Base-by-base conservation (phyloP, 2,113 vertebrate genomes). In the Embiotoca jacksoni region DNA sequence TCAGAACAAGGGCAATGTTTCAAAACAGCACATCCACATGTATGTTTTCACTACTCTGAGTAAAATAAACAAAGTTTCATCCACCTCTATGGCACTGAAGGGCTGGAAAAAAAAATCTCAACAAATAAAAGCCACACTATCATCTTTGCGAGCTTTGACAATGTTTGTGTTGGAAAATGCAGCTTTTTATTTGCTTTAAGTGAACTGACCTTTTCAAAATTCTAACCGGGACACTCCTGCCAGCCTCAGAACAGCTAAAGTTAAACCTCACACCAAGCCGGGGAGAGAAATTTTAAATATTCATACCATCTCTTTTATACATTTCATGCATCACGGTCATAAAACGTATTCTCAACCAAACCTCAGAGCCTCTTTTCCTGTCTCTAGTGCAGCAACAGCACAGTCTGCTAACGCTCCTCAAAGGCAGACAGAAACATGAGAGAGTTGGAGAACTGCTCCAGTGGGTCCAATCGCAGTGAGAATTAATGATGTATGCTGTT, bases 401-500 rank as follows among this genome's bases (percentile, higher is more conserved):
- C 56, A 53, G 44, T 65, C 46, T 71, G 72, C 69, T 78, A 77
- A 82, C 55, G 56, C 32, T 44, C 31, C 76, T 11, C 47, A 50
- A 58, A 83, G 31, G 39, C 33, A 35, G 57, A 63, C 32, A 30
- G 36, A 72, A 72, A 78, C 64, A 67, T 1, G 56, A 49, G 41
- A 65, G 60, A 64, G 37, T 60, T 31, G 57, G 77, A 44, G 60
- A 85, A 63, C 44, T 41, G 72, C 81, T 65, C 64, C 78, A 53
- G 16, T 32, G 78, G 78, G 67, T 88, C 74, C 59, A 63, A 57
- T 49, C 56, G 35, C 55, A 13, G 71, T 0, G 71, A 33, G 73
- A 84, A 82, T 88, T 68, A 92, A 90, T 84, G 84, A 82, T 66
- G 80, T 87, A 70, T 67, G 83, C 80, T 44, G 59, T 75, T 68